Base-by-base conservation (phyloP, 2,113 vertebrate species). In the Calidris pugnax region DNA sequence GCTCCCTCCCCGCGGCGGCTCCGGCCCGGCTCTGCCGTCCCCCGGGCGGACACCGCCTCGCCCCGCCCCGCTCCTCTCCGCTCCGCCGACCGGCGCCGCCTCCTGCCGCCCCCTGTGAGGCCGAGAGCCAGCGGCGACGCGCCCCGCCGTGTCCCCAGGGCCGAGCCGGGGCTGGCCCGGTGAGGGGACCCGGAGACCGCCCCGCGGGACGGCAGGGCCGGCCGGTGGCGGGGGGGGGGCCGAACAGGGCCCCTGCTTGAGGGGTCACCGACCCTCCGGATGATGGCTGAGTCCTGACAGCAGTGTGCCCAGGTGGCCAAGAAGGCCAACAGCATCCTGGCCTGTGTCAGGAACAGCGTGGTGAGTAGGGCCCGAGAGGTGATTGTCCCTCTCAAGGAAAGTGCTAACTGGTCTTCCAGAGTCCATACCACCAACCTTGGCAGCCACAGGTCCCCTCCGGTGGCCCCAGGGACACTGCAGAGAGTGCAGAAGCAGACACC, bases 221-320 rank as follows among this genome's bases (percentile, higher is more conserved):
- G 19, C 35, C 17, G 7, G 20, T 2, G 7, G 37, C 37, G 37
- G 4, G 5, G 6, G 35, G 9, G 13, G 10, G 8, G 47, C 15
- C 15, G 8, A n/a, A 2, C 4, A 4, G 27, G 27, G 43, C 21
- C 35, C 4, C 28, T 9, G 72, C 28, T 6, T 5, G 43, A 6
- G 39, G 64, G 43, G 19, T 5, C 10, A 0, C 51, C 2, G 55
- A 1, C 2, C 17, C 20, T 19, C 28, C 24, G 10, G 59, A 1
- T 9, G 20, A 2, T n/a, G 63, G 27, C 15, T 24, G 84, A 43
- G 10, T 37, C 19, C n/a, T n/a, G n/a, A n/a, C n/a, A n/a, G n/a
- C n/a, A n/a, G n/a, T n/a, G n/a, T n/a, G n/a, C n/a, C n/a, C n/a
- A n/a, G n/a, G n/a, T n/a, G n/a, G n/a, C n/a, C n/a, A n/a, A n/a